Base-by-base conservation (phyloP, 2,113 vertebrate species). In the Vulpes vulpes region DNA sequence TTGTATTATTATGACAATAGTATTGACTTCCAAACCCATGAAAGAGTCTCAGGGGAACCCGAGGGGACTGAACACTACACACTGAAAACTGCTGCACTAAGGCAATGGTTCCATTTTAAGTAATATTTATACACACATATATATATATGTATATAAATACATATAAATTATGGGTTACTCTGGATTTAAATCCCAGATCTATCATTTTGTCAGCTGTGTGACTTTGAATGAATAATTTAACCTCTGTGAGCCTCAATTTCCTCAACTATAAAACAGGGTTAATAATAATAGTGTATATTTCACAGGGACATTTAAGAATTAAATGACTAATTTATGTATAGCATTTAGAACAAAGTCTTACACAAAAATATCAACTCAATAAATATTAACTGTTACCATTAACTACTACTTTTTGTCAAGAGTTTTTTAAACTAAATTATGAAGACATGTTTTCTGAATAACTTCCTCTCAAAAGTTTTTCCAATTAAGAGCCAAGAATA, bases 401-500 rank as follows among this genome's bases (percentile, higher is more conserved):
- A 95, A 65, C 57, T 88, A 79, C 81, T 91, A 94, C 2, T 89
- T 88, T 76, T 59, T 57, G 55, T 81, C 95, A 82, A 86, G 20
- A 82, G 16, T 62, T 89, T 76, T 93, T 82, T 49, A 73, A 67
- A 87, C 43, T 91, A 78, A 96, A 96, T n/a, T 91, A 78, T 73
- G 22, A 94, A 86, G 17, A n/a, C 38, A 67, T 7, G 11, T 76
- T 83, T 96, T 91, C 35, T 82, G 87, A 95, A 95, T 81, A 89
- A 95, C 11, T 94, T 49, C 10, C 62, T 90, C 76, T 95, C 60
- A 90, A 80, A 51, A 67, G 82, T 84, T 95, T 83, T 91, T 22
- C 27, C 78, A 95, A n/a, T 91, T 93, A 93, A 94, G 43, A 94
- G 91, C 65, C 64, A 84, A 95, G 69, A 96, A 94, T 32, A 96